phyloP scores from a whole-genome alignment of 2,888 invertebrate species.

The Drosophila lutescens region DNA sequence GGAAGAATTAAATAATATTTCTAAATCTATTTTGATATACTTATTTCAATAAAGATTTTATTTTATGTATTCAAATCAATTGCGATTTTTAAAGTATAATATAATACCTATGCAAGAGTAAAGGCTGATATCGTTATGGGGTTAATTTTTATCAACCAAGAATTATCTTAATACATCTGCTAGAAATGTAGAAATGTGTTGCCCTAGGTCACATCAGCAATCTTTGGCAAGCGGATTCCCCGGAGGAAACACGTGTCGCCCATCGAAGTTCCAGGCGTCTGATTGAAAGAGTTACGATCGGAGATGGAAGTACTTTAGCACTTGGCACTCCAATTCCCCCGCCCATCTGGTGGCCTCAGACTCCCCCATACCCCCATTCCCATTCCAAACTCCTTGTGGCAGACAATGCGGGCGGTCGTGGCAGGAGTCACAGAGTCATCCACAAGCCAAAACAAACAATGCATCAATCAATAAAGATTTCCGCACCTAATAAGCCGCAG shows the following conservation, averaged over 20 bases:
- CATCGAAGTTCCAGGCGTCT: constrained; percentile 44
- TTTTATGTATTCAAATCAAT: no score
- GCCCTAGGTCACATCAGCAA: constrained; percentile 7
- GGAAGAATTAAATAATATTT: no score
- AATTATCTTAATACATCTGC: background rate
- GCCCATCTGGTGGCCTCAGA: background rate
- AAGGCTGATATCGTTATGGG: no score
- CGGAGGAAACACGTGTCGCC: constrained; percentile 45
- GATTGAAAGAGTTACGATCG: constrained; percentile 70
- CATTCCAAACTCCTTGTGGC: constrained; percentile 1
- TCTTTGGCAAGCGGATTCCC: background rate
- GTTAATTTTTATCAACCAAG: background rate
- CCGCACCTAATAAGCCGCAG: constrained; percentile 79
- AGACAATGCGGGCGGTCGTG: constrained; percentile 61
- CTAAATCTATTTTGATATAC: no score
- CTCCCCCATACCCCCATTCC: background rate
- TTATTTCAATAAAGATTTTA: no score
- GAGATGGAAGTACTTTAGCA: constrained; percentile 49
- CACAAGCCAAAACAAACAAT: constrained; percentile 72
- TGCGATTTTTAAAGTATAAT: no score
- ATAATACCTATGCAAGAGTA: no score
- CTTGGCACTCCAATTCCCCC: constrained; percentile 39
- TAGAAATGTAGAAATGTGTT: background rate
- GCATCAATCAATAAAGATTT: constrained; percentile 81
- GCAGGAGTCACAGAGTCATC: constrained; percentile 38